Conservation (phyloP, 1,140 invertebrate species). For the Thaumetopoea pityocampa region DNA sequence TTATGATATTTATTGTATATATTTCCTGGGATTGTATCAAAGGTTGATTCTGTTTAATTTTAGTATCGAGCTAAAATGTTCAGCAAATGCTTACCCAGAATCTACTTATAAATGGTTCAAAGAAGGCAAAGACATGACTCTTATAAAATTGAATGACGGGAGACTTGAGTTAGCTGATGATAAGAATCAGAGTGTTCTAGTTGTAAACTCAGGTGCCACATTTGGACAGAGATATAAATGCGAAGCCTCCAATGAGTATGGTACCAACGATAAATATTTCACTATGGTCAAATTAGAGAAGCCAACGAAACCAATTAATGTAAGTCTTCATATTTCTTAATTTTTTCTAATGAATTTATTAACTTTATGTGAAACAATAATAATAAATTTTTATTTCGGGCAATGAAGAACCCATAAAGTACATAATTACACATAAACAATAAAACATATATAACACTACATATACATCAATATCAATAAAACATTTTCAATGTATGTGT, state of each 20-base stretch:
- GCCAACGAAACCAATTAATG: conserved; percentile 36
- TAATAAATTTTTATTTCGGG: too few relatives aligned
- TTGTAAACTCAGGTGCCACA: conserved; percentile 26
- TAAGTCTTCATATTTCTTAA: too few relatives aligned
- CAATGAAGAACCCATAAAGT: too few relatives aligned
- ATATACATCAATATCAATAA: too few relatives aligned
- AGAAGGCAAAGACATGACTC: conserved; percentile 28
- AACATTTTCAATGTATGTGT: too few relatives aligned
- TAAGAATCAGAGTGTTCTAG: conserved; percentile 26
- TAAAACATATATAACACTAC: too few relatives aligned
- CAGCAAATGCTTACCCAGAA: conserved; percentile 35
- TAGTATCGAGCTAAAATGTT: conserved; percentile 46
- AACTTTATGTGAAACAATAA: too few relatives aligned
- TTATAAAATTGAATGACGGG: conserved; percentile 35
- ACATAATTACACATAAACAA: too few relatives aligned
- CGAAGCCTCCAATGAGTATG: conserved; percentile 37
- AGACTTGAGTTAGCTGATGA: conserved; percentile 33
- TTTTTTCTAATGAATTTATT: too few relatives aligned
- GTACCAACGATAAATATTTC: conserved; percentile 32
- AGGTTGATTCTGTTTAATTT: conserved; percentile 18
- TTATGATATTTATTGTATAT: too few relatives aligned
- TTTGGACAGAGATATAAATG: conserved; percentile 40
- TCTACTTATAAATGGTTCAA: conserved; percentile 51
- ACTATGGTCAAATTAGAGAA: conserved; percentile 32
- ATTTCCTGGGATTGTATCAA: too few relatives aligned